Percentiles rank a stretch among this genome's conserved stretches.
phyloP scores from a whole-genome alignment of 2,113 vertebrate species.

The Xenopus tropicalis region DNA sequence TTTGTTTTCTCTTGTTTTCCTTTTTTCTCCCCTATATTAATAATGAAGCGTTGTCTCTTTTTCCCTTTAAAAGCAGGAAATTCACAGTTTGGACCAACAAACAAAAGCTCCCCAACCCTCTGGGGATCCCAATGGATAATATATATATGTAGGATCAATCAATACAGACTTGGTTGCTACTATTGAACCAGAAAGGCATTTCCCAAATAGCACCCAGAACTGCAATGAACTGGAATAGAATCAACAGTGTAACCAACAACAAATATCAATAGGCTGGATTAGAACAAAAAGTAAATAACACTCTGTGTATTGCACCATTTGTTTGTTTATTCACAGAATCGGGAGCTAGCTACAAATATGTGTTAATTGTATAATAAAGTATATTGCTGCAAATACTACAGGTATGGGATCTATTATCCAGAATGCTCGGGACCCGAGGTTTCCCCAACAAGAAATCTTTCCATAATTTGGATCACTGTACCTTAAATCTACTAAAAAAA shows the following conservation, averaged over 20 bases:
- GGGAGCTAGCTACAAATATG: background rate
- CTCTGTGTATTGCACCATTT: background rate
- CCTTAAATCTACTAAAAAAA: too few relatives aligned
- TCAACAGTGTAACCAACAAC: constrained; percentile 5
- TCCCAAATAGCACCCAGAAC: constrained; percentile 29
- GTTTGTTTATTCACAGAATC: constrained; percentile 4
- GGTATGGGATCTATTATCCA: too few relatives aligned
- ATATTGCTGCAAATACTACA: too few relatives aligned
- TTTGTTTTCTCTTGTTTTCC: too few relatives aligned
- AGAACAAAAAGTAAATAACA: background rate
- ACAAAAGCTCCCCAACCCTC: background rate
- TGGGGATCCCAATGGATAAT: constrained; percentile 19
- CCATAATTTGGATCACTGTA: too few relatives aligned
- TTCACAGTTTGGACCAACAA: constrained; percentile 13
- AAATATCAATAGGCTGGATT: constrained; percentile 26
- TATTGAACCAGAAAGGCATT: constrained; percentile 16
- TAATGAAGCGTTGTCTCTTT: constrained; percentile 6
- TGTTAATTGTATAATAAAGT: too few relatives aligned
- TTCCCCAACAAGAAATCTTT: too few relatives aligned
- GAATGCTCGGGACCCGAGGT: too few relatives aligned
- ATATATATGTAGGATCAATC: constrained; percentile 20
- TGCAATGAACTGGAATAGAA: constrained; percentile 15
- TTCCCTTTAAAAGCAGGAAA: constrained; percentile 5
- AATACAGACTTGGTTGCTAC: constrained; percentile 39
- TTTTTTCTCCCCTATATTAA: too few relatives aligned